These are phyloP conservation scores for Colius striatus DNA, from an alignment of 2,113 vertebrate genomes.

Conservation along the genomic window DNA sequence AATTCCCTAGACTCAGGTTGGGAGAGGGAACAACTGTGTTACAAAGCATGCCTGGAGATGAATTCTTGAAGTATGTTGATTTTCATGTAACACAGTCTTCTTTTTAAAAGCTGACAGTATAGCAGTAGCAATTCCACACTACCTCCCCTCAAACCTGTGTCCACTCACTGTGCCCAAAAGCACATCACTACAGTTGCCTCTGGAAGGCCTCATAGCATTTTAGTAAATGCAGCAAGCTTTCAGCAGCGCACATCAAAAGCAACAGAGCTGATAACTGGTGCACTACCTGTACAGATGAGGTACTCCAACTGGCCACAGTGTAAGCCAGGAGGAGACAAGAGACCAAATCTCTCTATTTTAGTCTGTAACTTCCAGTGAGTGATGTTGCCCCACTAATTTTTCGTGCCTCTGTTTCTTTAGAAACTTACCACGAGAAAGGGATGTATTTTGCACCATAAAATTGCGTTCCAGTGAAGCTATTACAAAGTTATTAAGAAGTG, in stretches of 20 bases:
- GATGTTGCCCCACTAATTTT: neutral
- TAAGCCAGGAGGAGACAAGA: neutral
- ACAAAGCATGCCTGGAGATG: neutral
- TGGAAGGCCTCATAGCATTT: neutral
- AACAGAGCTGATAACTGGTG: neutral
- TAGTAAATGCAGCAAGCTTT: neutral
- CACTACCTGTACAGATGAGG: rapidly evolving
- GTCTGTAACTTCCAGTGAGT: neutral
- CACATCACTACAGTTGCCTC: rapidly evolving
- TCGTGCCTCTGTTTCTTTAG: neutral
- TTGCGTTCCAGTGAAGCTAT: neutral
- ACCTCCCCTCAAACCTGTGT: neutral
- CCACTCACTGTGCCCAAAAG: no score
- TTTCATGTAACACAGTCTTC: neutral
- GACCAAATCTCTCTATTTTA: neutral
- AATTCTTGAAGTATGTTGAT: neutral
- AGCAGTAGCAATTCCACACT: neutral
- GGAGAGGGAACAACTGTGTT: neutral
- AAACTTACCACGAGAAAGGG: neutral
- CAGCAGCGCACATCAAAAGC: neutral
- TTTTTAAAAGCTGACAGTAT: neutral
- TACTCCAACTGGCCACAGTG: neutral
- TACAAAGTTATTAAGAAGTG: neutral
- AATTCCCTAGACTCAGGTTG: neutral
- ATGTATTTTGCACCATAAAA: neutral